Evolutionary conservation across 2,888 invertebrate species (phyloP).

Genomic region (Zygothrica quintamaculata): DNA sequence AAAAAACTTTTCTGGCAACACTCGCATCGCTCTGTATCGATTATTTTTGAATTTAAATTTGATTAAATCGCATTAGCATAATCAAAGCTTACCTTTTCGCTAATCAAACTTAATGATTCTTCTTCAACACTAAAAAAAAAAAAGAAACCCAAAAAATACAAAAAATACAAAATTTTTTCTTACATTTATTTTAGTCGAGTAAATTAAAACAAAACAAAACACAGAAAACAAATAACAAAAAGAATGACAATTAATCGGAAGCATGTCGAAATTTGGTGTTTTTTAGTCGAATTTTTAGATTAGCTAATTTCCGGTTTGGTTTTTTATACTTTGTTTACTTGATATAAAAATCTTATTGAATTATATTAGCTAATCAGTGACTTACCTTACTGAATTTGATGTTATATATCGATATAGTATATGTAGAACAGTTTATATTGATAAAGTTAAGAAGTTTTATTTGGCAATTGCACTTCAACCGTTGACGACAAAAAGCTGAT

Average conservation of each 20-base stretch:
- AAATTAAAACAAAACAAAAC: too few species aligned
- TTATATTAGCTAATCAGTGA: conserved; percentile 40
- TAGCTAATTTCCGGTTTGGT: conserved; percentile 64
- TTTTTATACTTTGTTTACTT: conserved; percentile 1
- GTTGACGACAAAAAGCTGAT: too few species aligned
- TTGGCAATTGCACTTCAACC: too few species aligned
- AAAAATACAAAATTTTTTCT: conserved; percentile 25
- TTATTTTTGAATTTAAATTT: conserved; percentile 18
- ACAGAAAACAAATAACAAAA: too few species aligned
- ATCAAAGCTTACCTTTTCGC: conserved; percentile 33
- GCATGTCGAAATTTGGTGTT: conserved; percentile 49
- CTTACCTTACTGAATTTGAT: conserved; percentile 10
- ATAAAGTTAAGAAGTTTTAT: too few species aligned
- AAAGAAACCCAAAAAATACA: conserved; percentile 22
- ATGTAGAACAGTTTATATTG: background rate
- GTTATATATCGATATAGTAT: conserved; percentile 2
- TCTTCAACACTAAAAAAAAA: conserved; percentile 21
- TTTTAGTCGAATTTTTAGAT: conserved; percentile 40
- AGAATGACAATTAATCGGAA: conserved; percentile 65
- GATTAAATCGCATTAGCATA: too few species aligned
- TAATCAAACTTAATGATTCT: conserved; percentile 38
- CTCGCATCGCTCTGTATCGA: conserved; percentile 26
- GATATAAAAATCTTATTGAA: too few species aligned
- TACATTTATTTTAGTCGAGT: too few species aligned
- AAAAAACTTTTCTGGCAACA: conserved; percentile 18